phyloP scores from a whole-genome alignment of 2,113 vertebrate genomes.

The Pollachius pollachius region DNA sequence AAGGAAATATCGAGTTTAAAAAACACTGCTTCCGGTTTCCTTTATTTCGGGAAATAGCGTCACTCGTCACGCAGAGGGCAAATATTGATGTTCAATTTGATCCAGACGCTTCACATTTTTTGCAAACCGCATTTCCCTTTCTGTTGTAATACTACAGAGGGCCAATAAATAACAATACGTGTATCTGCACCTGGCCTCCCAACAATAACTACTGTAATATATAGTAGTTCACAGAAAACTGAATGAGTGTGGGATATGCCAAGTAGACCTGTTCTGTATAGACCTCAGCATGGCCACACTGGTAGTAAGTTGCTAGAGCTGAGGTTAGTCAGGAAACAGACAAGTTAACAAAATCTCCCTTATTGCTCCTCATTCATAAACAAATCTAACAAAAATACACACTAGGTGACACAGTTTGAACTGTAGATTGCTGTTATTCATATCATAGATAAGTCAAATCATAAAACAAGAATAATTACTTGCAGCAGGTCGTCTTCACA shows the following conservation, averaged over 20 bases:
- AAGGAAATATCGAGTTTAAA: background rate
- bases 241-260: too few relatives aligned
- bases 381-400: conserved; percentile 28
- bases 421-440: conserved; percentile 79
- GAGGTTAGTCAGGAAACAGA: background rate
- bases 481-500: conserved; percentile 65
- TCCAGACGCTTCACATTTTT: background rate
- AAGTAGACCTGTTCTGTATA: too few relatives aligned
- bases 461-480: conserved; percentile 78
- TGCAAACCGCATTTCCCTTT: too few relatives aligned
- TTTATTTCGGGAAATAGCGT: conserved; percentile 23
- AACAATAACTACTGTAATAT: too few relatives aligned
- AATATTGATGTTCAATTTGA: too few relatives aligned
- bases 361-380: background rate
- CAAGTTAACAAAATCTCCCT: conserved; percentile 3
- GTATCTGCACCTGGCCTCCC: too few relatives aligned
- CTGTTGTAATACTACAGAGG: too few relatives aligned
- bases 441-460: conserved; percentile 78
- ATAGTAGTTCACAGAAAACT: too few relatives aligned
- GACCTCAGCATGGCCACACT: background rate
- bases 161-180: too few relatives aligned
- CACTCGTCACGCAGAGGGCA: background rate
- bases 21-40: conserved; percentile 19
- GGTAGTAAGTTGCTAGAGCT: too few relatives aligned
- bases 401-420: conserved; percentile 41